Percentiles rank a stretch among this genome's conserved stretches.
Conservation (phyloP, 2,888 invertebrate species). For the Penaeus monodon region DNA sequence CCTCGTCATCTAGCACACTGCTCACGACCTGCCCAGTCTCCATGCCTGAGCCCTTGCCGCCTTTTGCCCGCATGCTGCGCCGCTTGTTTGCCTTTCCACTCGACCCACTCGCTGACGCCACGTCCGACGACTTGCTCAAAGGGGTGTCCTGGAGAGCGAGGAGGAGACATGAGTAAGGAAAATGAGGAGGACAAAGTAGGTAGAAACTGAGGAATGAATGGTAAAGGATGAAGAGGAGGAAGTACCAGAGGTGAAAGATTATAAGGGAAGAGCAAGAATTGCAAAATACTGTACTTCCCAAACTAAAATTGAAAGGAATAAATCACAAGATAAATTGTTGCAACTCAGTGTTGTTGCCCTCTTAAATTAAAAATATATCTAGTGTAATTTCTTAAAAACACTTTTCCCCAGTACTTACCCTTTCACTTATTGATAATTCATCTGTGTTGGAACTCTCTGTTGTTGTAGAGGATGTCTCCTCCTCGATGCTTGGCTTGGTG, state of each 20-base stretch:
- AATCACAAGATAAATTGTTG: too few relatives aligned
- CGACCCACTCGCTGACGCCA: slow-evolving; percentile 16
- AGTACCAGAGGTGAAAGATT: not conserved
- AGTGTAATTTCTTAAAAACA: too few relatives aligned
- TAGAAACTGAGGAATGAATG: too few relatives aligned
- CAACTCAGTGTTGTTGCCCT: too few relatives aligned
- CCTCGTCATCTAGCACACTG: slow-evolving; percentile 8
- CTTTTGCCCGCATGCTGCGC: not conserved
- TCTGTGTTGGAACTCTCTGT: slow-evolving; percentile 79
- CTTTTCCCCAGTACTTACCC: slow-evolving; percentile 40
- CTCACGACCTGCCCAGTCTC: not conserved
- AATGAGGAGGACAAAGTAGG: too few relatives aligned
- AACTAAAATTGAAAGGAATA: too few relatives aligned
- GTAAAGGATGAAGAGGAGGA: not conserved
- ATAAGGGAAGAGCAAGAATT: not conserved
- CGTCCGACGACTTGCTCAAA: slow-evolving; percentile 34
- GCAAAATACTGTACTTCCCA: too few relatives aligned
- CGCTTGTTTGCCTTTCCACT: slow-evolving; percentile 24
- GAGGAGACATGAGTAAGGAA: not conserved
- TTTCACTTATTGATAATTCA: slow-evolving; percentile 69
- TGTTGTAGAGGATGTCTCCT: slow-evolving; percentile 80
- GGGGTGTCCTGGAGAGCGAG: slow-evolving; percentile 23
- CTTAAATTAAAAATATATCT: too few relatives aligned
- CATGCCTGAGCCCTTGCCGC: not conserved
- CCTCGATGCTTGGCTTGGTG: slow-evolving; percentile 70